These are phyloP conservation scores for Metellina segmentata DNA, from an alignment of 2,888 invertebrate genomes.

Conservation along the genomic window DNA sequence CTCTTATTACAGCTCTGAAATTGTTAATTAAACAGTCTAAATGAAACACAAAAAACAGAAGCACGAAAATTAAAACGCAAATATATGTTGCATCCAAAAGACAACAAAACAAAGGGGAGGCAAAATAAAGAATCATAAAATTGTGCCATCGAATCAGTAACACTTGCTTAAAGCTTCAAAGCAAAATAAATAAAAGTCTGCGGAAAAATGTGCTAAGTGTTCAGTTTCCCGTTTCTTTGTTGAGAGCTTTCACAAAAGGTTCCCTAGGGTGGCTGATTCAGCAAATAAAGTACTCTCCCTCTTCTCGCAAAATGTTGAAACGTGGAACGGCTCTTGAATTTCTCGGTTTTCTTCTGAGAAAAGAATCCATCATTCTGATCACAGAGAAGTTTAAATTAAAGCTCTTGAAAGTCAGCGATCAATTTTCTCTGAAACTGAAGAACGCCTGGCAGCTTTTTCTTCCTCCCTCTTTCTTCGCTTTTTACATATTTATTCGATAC, in stretches of 20 bases:
- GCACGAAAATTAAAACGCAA: background rate
- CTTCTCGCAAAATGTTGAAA: constrained; percentile 3
- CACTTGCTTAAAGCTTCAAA: constrained; percentile 50
- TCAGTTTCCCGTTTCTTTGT: constrained; percentile 57
- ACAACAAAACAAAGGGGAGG: background rate
- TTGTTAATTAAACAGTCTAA: background rate
- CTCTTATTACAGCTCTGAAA: background rate
- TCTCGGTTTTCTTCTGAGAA: constrained; percentile 24
- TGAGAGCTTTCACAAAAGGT: constrained; percentile 23
- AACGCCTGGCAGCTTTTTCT: background rate
- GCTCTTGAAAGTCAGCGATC: constrained; percentile 8
- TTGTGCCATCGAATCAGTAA: constrained; percentile 39
- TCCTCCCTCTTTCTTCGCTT: background rate
- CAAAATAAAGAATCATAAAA: constrained; percentile 29
- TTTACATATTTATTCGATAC: constrained; percentile 3
- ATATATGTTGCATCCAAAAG: background rate
- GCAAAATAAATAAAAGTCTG: constrained; percentile 53
- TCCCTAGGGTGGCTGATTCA: constrained; percentile 51
- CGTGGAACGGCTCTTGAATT: constrained; percentile 32
- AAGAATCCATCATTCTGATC: constrained; percentile 42
- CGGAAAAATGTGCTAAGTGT: constrained; percentile 58
- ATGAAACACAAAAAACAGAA: background rate
- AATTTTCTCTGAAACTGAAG: constrained; percentile 6
- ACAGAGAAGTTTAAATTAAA: constrained; percentile 42
- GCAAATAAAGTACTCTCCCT: constrained; percentile 48